These are phyloP conservation scores for Onychostruthus taczanowskii DNA, from an alignment of 2,113 vertebrate species.

Conservation along the genomic window DNA sequence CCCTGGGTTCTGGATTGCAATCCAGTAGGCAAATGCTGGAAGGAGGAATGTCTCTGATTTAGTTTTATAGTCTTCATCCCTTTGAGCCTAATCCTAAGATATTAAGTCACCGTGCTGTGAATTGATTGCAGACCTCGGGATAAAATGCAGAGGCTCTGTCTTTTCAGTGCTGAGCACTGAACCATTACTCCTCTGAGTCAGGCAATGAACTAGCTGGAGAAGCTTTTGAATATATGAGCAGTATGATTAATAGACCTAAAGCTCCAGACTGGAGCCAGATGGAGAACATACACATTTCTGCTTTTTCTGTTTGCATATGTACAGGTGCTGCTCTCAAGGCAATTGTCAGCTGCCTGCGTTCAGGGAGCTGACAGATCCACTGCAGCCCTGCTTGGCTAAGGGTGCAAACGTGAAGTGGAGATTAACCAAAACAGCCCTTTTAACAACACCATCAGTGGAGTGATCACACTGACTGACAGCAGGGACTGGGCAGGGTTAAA, in stretches of 20 bases:
- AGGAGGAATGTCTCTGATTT: not conserved
- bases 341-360: not conserved
- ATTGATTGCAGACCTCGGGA: not conserved
- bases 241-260: constrained; percentile 29
- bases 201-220: constrained; percentile 2
- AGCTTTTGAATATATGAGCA: not conserved
- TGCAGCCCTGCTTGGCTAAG: not conserved
- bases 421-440: constrained; percentile 19
- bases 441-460: not conserved
- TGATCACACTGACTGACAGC: not conserved
- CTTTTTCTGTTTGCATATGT: not conserved
- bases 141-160: not conserved
- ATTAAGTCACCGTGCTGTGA: not conserved
- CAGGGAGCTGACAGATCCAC: not conserved
- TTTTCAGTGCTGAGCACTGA: not conserved
- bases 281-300: not conserved
- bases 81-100: not conserved
- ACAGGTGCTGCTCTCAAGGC: not conserved
- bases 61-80: not conserved
- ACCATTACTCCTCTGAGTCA: not conserved
- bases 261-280: not conserved
- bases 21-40: not conserved
- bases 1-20: not conserved
- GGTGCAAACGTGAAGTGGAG: not conserved
- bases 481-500: not conserved